Evolutionary conservation across 2,113 vertebrate genomes (phyloP).

Genomic region (Saguinus midas): DNA sequence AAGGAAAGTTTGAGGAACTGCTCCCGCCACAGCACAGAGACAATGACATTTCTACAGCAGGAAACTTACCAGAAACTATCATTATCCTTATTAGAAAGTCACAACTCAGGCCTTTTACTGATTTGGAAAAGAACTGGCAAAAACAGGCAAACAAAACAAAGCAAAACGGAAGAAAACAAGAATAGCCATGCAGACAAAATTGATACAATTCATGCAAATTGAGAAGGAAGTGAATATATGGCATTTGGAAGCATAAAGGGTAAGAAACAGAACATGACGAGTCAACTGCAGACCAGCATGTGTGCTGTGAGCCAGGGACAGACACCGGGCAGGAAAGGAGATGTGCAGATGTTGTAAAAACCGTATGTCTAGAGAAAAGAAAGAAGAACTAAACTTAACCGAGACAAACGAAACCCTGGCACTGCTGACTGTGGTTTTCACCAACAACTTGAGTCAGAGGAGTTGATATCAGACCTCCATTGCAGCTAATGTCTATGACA

Average conservation of each 20-base stretch:
- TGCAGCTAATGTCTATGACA: background rate
- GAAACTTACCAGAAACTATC: background rate
- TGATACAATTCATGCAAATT: background rate
- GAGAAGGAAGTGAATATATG: background rate
- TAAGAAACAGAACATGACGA: background rate
- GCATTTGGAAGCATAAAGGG: background rate
- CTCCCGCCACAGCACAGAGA: background rate
- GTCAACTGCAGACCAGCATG: background rate
- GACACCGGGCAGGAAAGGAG: background rate
- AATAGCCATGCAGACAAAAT: background rate
- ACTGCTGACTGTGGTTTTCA: background rate
- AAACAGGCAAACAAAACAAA: background rate
- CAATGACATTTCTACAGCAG: background rate
- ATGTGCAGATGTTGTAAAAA: background rate
- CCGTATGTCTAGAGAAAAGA: conserved; percentile 1
- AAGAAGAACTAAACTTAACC: background rate
- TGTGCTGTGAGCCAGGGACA: background rate
- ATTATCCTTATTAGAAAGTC: background rate
- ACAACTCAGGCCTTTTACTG: background rate
- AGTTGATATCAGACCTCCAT: background rate
- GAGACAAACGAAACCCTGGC: background rate
- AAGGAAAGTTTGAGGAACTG: background rate
- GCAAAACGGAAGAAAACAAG: background rate
- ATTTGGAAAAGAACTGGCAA: background rate
- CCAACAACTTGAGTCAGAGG: background rate